Evolutionary conservation across 2,888 invertebrate species (phyloP), one percentile per base, ranked within the genome.

Genomic region (Endotricha flammealis): DNA sequence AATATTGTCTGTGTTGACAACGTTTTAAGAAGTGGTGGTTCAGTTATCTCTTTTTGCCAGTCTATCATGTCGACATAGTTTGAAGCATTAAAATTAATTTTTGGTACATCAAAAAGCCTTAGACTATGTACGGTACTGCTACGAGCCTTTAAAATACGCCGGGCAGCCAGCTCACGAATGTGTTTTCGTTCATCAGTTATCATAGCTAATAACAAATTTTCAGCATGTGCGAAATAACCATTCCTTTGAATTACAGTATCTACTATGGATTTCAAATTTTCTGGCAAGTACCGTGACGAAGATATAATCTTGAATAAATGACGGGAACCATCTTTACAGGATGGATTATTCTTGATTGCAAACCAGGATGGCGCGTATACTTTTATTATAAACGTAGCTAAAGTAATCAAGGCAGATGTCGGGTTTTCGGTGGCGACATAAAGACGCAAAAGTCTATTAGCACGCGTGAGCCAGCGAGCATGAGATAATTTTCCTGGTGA

Each of bases 341-440:
- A 44, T 7, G 49, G 40, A 8, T 54, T 29, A 12, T 24, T 42
- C 38, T 53, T 57, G 6, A 56, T 56, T 20, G 24, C 17, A 28
- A 57, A 57, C 57, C 50, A 57, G 1, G 11, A 23, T 27, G 51
- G 47, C 28, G 52, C 53, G 31, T 53, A 55, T 22, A 46, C 48
- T 48, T 50, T 55, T 2, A 55, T 41, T 9, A 54, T 29, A 39
- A 34, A 56, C 5, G 44, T 44, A 9, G 47, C 47, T 4, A 44
- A 23, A 35, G 5, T 36, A 2, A 41, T 20, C 4, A 52, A 24
- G 22, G 50, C 44, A 16, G 40, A 38, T 17, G 41, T 28, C 4
- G 48, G 48, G 11, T 9, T 30, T 38, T 30, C 25, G 5, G 39
- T 41, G 12, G 44, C 29, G 12, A 53, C 42, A 33, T 51, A 50